These are phyloP conservation scores for Trichomalopsis sarcophagae DNA, from an alignment of 1,140 invertebrate species.

Conservation along the genomic window DNA sequence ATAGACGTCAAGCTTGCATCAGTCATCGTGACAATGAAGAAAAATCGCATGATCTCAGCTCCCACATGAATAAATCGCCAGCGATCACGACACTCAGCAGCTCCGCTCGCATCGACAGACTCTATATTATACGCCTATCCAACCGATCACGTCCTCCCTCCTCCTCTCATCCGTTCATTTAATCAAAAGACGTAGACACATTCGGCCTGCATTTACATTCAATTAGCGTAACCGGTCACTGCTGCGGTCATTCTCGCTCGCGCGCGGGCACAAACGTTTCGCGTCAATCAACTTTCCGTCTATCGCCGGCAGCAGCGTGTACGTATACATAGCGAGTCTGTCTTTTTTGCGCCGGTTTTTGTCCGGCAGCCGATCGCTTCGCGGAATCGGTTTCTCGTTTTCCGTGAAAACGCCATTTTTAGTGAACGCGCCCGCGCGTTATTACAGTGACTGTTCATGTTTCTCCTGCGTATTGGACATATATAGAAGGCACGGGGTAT, in stretches of 20 bases:
- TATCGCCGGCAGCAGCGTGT: too few relatives aligned
- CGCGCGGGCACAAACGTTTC: neutral
- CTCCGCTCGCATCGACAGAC: too few relatives aligned
- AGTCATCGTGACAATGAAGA: neutral
- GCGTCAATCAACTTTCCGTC: slow-evolving; percentile 3
- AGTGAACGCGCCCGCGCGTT: neutral
- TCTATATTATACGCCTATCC: too few relatives aligned
- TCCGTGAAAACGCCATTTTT: neutral
- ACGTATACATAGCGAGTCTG: neutral
- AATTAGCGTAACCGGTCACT: neutral
- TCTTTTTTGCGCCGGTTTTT: neutral
- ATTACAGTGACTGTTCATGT: neutral
- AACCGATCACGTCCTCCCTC: neutral
- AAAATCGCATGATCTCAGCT: neutral
- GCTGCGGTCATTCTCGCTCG: neutral
- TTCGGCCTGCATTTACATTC: neutral
- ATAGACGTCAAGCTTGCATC: neutral
- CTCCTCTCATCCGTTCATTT: neutral
- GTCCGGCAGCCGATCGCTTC: neutral
- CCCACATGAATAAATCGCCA: neutral
- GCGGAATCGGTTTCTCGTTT: neutral
- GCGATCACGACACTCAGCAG: neutral
- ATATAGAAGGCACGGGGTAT: neutral
- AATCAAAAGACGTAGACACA: neutral
- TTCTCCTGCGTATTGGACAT: neutral